Evolutionary conservation across 2,797 vertebrate species (phyloP).

Genomic region (Hippopotamyrus pictus): DNA sequence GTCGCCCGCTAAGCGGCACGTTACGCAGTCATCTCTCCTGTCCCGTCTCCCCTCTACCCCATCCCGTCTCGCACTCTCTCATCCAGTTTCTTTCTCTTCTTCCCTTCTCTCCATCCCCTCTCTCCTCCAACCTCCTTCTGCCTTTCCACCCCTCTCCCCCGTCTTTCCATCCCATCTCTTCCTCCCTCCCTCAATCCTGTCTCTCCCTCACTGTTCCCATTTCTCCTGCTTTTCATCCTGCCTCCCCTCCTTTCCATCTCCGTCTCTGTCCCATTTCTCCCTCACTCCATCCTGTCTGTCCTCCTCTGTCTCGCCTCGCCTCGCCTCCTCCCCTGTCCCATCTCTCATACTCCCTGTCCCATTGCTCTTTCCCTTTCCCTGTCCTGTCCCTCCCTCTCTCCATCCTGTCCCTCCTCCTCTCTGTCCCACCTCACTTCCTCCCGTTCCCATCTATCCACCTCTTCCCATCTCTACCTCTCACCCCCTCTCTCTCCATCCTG

Average conservation of each 20-base stretch:
- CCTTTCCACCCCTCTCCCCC: slow-evolving; percentile 27
- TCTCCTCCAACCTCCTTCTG: slow-evolving; percentile 18
- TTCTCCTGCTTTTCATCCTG: not conserved
- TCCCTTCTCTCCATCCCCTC: not conserved
- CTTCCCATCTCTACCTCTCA: slow-evolving; percentile 36
- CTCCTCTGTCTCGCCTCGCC: not conserved
- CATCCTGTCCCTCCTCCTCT: not conserved
- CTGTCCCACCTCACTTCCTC: not conserved
- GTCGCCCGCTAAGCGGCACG: slow-evolving; percentile 60
- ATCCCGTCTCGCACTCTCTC: slow-evolving; percentile 18
- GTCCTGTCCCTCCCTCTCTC: not conserved
- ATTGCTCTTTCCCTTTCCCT: not conserved
- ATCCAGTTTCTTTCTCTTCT: not conserved
- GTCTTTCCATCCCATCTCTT: not conserved
- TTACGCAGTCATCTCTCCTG: slow-evolving; percentile 31
- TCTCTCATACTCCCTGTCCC: not conserved
- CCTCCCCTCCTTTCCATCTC: slow-evolving; percentile 1
- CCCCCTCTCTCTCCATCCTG: slow-evolving; percentile 13
- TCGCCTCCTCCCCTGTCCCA: not conserved
- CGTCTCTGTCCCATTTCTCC: slow-evolving; percentile 12
- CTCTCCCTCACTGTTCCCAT: not conserved
- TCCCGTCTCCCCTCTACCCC: slow-evolving; percentile 19
- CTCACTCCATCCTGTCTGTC: not conserved
- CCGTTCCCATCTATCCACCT: not conserved
- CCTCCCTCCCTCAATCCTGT: not conserved